Percentiles rank a stretch among this genome's conserved stretches.
Conservation (phyloP, 2,797 vertebrate genomes). For the Brachymystax lenok region DNA sequence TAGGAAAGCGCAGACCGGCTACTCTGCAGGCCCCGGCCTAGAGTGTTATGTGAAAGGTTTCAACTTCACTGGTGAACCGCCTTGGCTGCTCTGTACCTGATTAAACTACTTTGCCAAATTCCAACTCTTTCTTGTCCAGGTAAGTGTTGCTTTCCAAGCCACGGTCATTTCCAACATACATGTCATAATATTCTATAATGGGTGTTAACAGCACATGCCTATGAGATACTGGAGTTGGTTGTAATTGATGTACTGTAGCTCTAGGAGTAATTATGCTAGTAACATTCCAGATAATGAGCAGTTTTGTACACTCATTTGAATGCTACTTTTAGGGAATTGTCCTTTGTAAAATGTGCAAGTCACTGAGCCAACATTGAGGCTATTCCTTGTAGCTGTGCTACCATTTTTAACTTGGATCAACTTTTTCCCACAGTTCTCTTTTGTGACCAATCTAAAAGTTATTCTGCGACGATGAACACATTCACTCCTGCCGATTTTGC, state of each 20-base stretch:
- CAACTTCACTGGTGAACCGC: conserved; percentile 78
- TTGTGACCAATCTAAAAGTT: conserved; percentile 48
- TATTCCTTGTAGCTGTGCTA: background rate
- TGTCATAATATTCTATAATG: background rate
- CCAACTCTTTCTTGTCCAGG: conserved; percentile 74
- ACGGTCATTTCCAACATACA: background rate
- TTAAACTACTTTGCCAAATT: conserved; percentile 46
- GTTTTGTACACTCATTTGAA: background rate
- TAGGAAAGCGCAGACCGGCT: conserved; percentile 71
- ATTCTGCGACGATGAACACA: conserved; percentile 69
- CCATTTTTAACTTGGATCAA: background rate
- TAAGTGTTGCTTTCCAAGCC: conserved; percentile 56
- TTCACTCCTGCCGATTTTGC: conserved; percentile 79
- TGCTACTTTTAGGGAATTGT: background rate
- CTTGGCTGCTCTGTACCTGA: conserved; percentile 72
- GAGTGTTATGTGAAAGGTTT: conserved; percentile 77
- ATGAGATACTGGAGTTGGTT: background rate
- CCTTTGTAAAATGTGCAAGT: background rate
- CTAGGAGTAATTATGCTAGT: background rate
- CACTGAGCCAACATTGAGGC: background rate
- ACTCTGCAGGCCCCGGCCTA: conserved; percentile 72
- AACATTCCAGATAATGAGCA: no score
- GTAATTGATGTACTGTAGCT: background rate
- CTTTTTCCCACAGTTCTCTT: conserved; percentile 63
- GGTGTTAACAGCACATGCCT: background rate